Evolutionary conservation across 2,113 vertebrate species (phyloP).

Genomic region (Leuciscus idus): DNA sequence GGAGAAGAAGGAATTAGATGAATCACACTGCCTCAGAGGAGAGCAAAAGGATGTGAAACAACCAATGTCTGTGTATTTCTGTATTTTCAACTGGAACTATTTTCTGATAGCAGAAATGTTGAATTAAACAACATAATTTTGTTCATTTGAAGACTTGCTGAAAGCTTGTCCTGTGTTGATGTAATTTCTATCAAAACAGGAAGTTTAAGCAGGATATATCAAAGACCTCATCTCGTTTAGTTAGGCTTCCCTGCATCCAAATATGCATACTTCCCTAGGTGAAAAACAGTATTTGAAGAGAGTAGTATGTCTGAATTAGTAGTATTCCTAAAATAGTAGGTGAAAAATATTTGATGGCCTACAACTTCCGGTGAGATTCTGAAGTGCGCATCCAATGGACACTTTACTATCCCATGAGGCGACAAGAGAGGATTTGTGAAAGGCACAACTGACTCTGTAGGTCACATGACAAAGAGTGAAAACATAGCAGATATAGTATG

Average conservation of each 20-base stretch:
- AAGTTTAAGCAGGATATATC: background rate
- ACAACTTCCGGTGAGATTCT: too few relatives aligned
- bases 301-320: background rate
- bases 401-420: too few relatives aligned
- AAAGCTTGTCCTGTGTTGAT: background rate
- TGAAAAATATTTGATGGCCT: background rate
- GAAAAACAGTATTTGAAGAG: background rate
- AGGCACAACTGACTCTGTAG: too few relatives aligned
- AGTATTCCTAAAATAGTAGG: background rate
- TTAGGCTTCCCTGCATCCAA: background rate
- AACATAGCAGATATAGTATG: too few relatives aligned
- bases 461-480: too few relatives aligned
- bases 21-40: constrained; percentile 34
- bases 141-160: background rate
- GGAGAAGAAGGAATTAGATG: constrained; percentile 43
- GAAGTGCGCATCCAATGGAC: too few relatives aligned
- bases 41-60: constrained; percentile 13
- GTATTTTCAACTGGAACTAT: background rate
- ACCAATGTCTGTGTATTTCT: background rate
- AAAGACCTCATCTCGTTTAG: background rate
- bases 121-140: background rate
- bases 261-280: background rate
- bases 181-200: background rate
- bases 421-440: too few relatives aligned
- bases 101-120: background rate